Evolutionary conservation across 2,113 vertebrate genomes (phyloP).

Genomic region (Xerus inauris): DNA sequence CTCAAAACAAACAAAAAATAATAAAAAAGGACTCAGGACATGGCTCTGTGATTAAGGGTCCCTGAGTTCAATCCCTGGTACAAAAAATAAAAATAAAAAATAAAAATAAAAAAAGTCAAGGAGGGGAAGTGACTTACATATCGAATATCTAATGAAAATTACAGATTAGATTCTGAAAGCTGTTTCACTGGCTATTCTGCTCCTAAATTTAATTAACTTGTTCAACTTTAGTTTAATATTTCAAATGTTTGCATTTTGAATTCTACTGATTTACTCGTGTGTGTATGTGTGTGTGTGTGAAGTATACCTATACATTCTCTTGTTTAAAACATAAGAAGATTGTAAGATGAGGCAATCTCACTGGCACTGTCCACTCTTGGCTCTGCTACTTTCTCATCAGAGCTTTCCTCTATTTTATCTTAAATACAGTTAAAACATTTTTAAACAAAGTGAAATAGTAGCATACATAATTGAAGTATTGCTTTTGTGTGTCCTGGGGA

Average conservation of each 20-base stretch:
- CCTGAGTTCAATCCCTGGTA: too few species aligned
- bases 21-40: too few species aligned
- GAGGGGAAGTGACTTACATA: not conserved
- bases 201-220: not conserved
- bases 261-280: not conserved
- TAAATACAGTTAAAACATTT: not conserved
- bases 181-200: not conserved
- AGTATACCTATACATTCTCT: not conserved
- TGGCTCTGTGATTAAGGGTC: too few species aligned
- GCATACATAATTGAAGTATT: not conserved
- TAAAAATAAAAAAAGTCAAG: too few species aligned
- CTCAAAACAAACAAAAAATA: too few species aligned
- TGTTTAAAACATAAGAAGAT: not conserved
- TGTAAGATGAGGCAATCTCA: not conserved
- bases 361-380: not conserved
- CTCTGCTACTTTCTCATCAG: not conserved
- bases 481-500: not conserved
- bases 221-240: not conserved
- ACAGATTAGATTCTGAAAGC: not conserved
- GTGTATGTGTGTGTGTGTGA: too few species aligned
- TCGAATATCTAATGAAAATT: not conserved
- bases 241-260: not conserved
- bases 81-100: too few species aligned
- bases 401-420: not conserved
- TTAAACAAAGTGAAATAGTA: not conserved